Conservation (phyloP, 2,888 invertebrate genomes). For the Agrochola litura region DNA sequence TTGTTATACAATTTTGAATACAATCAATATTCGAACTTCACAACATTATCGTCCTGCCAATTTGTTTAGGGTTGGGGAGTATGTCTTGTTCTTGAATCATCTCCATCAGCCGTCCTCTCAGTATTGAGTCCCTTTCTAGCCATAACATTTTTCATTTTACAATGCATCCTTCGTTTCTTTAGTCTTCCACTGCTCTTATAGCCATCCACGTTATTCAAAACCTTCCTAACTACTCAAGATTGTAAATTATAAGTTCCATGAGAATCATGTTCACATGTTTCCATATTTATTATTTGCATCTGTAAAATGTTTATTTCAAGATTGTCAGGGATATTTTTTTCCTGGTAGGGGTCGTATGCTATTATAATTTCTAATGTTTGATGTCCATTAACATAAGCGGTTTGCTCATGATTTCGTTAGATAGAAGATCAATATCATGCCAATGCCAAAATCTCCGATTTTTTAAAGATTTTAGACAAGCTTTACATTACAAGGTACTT, state of each 20-base stretch:
- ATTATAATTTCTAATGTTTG: constrained; percentile 74
- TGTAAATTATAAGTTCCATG: constrained; percentile 5
- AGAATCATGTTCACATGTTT: not conserved
- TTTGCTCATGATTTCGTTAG: constrained; percentile 65
- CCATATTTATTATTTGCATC: constrained; percentile 40
- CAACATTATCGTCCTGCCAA: not conserved
- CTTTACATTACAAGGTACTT: not conserved
- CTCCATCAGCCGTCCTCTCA: not conserved
- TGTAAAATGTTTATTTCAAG: constrained; percentile 43
- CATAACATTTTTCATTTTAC: not conserved
- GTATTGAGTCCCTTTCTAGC: not conserved
- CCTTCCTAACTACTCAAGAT: not conserved
- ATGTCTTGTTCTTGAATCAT: constrained; percentile 4
- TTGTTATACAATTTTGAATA: constrained; percentile 18
- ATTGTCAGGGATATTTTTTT: constrained; percentile 67
- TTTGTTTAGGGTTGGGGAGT: not conserved
- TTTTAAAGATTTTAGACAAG: not conserved
- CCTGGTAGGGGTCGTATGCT: constrained; percentile 46
- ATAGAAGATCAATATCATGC: constrained; percentile 39
- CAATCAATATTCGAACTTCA: constrained; percentile 20
- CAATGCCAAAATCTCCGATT: constrained; percentile 24
- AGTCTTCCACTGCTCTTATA: not conserved
- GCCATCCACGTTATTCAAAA: not conserved
- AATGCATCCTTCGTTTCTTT: not conserved
- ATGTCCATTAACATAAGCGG: constrained; percentile 70